Conservation (phyloP, 1,140 invertebrate genomes). For the Psix sp. region DNA sequence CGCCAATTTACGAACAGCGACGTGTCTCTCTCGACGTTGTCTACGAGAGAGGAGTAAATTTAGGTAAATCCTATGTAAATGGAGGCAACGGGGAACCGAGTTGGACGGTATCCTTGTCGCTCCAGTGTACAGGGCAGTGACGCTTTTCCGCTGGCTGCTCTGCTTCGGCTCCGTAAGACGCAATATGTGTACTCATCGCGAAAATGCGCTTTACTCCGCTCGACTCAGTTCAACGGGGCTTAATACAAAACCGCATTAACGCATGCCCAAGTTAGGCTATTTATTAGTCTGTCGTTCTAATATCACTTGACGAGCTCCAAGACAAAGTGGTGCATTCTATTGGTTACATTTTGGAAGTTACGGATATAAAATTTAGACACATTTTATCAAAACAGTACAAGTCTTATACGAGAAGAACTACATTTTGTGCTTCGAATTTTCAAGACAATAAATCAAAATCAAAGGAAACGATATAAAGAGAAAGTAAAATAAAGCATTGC, state of each 20-base stretch:
- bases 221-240: conserved; percentile 51
- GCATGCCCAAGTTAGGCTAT: conserved; percentile 68
- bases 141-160: conserved; percentile 44
- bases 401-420: too few species aligned
- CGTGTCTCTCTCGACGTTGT: conserved; percentile 42
- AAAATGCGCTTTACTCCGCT: conserved; percentile 48
- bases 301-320: conserved; percentile 65
- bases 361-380: too few species aligned
- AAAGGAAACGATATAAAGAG: too few species aligned
- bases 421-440: too few species aligned
- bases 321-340: conserved; percentile 44
- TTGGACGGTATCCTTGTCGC: conserved; percentile 18
- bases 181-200: conserved; percentile 62
- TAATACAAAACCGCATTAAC: conserved; percentile 66
- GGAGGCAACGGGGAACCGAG: not conserved
- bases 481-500: too few species aligned
- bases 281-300: conserved; percentile 69
- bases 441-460: too few species aligned
- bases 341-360: too few species aligned
- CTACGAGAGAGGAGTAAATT: conserved; percentile 57
- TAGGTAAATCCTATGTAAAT: conserved; percentile 63
- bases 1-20: conserved; percentile 58
- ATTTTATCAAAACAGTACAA: too few species aligned
- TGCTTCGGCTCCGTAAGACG: conserved; percentile 47
- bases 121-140: conserved; percentile 24